phyloP scores from a whole-genome alignment of 2,888 invertebrate genomes.

The Steinernema hermaphroditum region DNA sequence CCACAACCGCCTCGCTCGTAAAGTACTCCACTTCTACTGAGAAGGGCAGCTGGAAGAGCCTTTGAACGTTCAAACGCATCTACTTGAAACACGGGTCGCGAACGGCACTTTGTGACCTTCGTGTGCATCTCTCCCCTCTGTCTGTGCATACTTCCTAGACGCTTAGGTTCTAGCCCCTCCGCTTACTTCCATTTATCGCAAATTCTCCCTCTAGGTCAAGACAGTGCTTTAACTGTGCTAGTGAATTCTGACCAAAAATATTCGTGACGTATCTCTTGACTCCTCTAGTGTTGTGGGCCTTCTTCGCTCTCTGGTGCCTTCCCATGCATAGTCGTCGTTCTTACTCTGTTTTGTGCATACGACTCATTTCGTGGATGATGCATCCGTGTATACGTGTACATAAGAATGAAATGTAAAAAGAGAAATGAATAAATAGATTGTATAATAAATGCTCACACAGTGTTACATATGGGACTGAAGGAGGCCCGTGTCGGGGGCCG shows the following conservation, averaged over 20 bases:
- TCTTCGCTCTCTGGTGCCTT: not conserved
- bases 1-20: conserved; percentile 52
- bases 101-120: conserved; percentile 8
- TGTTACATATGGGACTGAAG: conserved; percentile 7
- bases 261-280: conserved; percentile 8
- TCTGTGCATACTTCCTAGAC: conserved; percentile 28
- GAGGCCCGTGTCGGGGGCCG: conserved; percentile 71
- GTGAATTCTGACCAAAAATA: not conserved
- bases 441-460: not conserved
- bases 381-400: not conserved
- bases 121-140: conserved; percentile 15
- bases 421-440: not conserved
- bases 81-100: conserved; percentile 30
- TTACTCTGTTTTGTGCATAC: not conserved
- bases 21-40: conserved; percentile 24
- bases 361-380: not conserved
- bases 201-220: not conserved
- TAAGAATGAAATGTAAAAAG: conserved; percentile 1
- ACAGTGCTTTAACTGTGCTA: conserved; percentile 7
- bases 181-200: not conserved
- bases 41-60: too few species aligned
- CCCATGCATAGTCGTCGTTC: not conserved
- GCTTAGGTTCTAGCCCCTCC: not conserved
- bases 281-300: not conserved
- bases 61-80: conserved; percentile 2